These are phyloP conservation scores for Agriotes lineatus DNA, from an alignment of 2,888 invertebrate species.

Conservation along the genomic window DNA sequence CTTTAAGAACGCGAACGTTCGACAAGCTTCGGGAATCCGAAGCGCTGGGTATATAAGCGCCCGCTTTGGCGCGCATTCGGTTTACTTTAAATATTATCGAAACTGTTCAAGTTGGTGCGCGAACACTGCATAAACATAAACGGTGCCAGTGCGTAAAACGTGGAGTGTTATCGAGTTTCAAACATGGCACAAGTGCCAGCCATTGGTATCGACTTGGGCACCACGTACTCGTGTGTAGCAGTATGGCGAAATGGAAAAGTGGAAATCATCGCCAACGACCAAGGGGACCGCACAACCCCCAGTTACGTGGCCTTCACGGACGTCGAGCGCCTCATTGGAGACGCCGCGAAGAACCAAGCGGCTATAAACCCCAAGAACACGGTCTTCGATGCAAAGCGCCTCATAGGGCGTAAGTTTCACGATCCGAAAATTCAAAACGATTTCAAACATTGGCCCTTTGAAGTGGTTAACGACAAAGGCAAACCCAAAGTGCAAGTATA, in stretches of 20 bases:
- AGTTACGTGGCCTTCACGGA: too few relatives aligned
- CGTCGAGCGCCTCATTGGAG: too few relatives aligned
- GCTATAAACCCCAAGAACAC: conserved; percentile 80
- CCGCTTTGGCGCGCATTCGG: conserved; percentile 3
- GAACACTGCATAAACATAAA: background rate
- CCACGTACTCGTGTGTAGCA: too few relatives aligned
- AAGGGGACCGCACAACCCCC: too few relatives aligned
- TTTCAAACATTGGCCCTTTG: conserved; percentile 85
- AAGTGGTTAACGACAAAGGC: conserved; percentile 71
- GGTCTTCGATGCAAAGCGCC: too few relatives aligned
- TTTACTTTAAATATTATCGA: too few relatives aligned
- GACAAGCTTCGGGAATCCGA: too few relatives aligned
- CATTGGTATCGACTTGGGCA: too few relatives aligned
- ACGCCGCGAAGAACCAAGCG: conserved; percentile 80
- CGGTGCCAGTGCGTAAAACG: background rate
- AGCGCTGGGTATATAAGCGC: background rate
- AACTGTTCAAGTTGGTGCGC: too few relatives aligned
- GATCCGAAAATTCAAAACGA: conserved; percentile 80
- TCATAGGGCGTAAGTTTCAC: conserved; percentile 76
- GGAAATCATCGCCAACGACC: too few relatives aligned
- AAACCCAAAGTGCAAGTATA: conserved; percentile 76
- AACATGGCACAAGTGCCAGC: conserved; percentile 69
- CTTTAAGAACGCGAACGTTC: conserved; percentile 16
- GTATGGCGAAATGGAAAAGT: too few relatives aligned
- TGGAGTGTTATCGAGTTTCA: too few relatives aligned